Evolutionary conservation across 2,113 vertebrate genomes (phyloP).

Genomic region (Terrapene triunguis): DNA sequence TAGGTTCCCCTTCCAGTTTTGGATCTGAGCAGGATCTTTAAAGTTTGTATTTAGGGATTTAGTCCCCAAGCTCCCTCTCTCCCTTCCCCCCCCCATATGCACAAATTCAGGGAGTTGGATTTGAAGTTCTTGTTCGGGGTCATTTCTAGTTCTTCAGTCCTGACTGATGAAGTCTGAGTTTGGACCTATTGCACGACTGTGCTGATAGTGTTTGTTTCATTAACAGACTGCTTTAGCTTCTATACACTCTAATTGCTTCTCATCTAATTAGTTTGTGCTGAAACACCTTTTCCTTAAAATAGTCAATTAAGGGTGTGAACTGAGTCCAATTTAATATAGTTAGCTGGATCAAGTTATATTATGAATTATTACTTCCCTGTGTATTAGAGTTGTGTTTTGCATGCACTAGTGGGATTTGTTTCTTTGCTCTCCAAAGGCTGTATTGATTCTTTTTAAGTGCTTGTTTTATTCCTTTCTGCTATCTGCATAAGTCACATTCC

Average conservation of each 20-base stretch:
- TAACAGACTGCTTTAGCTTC: not conserved
- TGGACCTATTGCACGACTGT: not conserved
- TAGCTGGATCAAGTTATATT: not conserved
- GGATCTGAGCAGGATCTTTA: not conserved
- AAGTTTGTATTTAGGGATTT: not conserved
- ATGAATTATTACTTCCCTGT: not conserved
- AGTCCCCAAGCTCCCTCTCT: not conserved
- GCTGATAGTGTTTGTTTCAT: not conserved
- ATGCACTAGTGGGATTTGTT: not conserved
- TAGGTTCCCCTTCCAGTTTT: not conserved
- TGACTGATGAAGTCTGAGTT: not conserved
- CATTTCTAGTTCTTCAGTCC: not conserved
- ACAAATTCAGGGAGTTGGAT: not conserved
- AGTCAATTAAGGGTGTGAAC: not conserved
- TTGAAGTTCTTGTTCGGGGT: not conserved
- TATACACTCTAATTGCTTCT: not conserved
- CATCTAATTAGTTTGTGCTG: not conserved
- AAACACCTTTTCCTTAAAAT: not conserved
- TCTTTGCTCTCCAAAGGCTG: not conserved
- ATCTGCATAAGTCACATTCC: not conserved
- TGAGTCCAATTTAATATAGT: not conserved
- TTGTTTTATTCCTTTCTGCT: not conserved
- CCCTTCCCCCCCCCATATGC: rapidly evolving
- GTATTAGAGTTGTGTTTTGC: not conserved
- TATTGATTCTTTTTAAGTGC: not conserved